Base-by-base conservation (phyloP, 2,888 invertebrate genomes). In the Conistra vaccinii region DNA sequence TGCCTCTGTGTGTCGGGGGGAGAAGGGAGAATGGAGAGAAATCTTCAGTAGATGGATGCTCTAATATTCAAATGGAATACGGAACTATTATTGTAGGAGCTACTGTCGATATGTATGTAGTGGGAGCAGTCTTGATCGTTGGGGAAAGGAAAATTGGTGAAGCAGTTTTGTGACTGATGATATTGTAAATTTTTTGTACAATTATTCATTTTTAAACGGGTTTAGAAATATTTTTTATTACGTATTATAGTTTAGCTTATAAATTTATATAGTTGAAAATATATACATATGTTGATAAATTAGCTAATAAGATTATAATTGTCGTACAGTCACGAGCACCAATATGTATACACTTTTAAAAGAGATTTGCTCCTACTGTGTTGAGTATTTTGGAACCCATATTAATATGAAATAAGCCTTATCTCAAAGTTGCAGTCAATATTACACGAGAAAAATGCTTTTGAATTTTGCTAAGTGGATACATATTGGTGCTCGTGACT, bases 21-120 rank as follows among this genome's bases (percentile, higher is more conserved):
- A 81, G 57, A 74, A 88, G 89, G 88, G 83, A 84, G 87, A 74
- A 78, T 87, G 85, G 92, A 93, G 92, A 87, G 92, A 94, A 95
- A 96, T 96, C 95, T 96, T 96, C 96, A 92, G 91, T 94, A 92
- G 95, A 95, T 95, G 95, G 95, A 96, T 96, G 96, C 96, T 96
- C 96, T 96, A 96, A 96, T 96, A 96, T 96, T 96, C 96, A 96
- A 96, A 96, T 96, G 96, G 96, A 95, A 96, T 96, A 95, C 95
- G 95, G 96, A 96, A 96, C 96, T 96, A 96, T 96, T 96, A 96
- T 96, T 96, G 96, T 96, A 94, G 94, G 95, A 96, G 96, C 96
- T 93, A 96, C 95, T 96, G 96, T 96, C 96, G 95, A 96, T 96
- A 95, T 93, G 86, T 89, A 87, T 74, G 74, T 55, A 84, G 93